phyloP scores from a whole-genome alignment of 2,797 vertebrate genomes.

The Melanotaenia parkinsoni region DNA sequence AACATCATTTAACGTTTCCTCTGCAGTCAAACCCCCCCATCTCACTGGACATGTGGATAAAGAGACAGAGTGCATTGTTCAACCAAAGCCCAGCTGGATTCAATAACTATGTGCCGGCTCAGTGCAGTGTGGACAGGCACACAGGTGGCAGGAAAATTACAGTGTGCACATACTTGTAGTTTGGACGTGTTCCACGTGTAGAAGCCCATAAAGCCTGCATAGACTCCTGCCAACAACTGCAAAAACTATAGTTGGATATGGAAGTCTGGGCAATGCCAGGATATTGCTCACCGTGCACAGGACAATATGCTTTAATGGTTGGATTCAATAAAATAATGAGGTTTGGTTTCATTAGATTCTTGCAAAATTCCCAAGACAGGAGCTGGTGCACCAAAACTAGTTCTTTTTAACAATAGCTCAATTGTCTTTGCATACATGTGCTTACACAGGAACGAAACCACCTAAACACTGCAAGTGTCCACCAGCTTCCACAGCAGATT shows the following conservation, averaged over 20 bases:
- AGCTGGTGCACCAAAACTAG: conserved; percentile 25
- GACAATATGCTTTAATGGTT: conserved; percentile 66
- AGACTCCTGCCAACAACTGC: conserved; percentile 65
- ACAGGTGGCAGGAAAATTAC: conserved; percentile 81
- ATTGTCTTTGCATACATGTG: conserved; percentile 35
- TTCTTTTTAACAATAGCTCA: conserved; percentile 41
- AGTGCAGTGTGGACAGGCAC: conserved; percentile 47
- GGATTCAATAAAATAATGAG: conserved; percentile 61
- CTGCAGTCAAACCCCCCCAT: conserved; percentile 22
- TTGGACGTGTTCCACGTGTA: conserved; percentile 71
- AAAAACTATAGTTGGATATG: conserved; percentile 73
- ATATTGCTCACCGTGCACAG: conserved; percentile 51
- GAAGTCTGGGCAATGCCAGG: conserved; percentile 56
- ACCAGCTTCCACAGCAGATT: conserved; percentile 32
- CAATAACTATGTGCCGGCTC: conserved; percentile 38
- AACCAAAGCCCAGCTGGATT: conserved; percentile 58
- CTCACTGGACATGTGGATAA: conserved; percentile 40
- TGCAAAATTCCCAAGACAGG: conserved; percentile 28
- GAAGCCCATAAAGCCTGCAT: conserved; percentile 69
- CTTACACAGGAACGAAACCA: conserved; percentile 35
- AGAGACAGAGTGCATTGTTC: conserved; percentile 75
- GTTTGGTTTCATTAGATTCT: conserved; percentile 51
- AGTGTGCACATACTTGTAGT: conserved; percentile 63
- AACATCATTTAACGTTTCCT: conserved; percentile 74
- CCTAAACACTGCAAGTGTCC: conserved; percentile 33